Percentiles rank a stretch among this genome's conserved stretches.
Evolutionary conservation across 1,140 invertebrate species (phyloP).

Genomic region (Hycleus cichorii): DNA sequence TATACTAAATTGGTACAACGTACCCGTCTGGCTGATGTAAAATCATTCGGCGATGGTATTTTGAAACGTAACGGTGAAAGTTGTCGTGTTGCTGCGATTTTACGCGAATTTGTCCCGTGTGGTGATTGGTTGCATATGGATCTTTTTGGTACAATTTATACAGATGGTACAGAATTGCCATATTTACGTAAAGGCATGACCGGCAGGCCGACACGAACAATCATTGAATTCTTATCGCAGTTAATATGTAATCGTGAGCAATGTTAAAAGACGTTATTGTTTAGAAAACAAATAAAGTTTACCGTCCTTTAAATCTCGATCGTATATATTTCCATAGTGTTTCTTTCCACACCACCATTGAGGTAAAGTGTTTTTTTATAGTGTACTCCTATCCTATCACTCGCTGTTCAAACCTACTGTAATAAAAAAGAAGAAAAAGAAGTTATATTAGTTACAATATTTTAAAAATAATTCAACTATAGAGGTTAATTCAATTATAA

Average conservation of each 20-base stretch:
- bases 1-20: slow-evolving; percentile 41
- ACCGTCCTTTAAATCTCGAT: too few species aligned
- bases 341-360: too few species aligned
- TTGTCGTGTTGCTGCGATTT: slow-evolving; percentile 65
- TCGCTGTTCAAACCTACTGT: too few species aligned
- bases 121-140: slow-evolving; percentile 62
- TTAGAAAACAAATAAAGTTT: too few species aligned
- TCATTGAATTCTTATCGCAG: slow-evolving; percentile 52
- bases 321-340: too few species aligned
- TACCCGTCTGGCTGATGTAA: slow-evolving; percentile 46
- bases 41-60: slow-evolving; percentile 48
- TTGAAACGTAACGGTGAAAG: slow-evolving; percentile 42
- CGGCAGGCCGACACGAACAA: slow-evolving; percentile 54
- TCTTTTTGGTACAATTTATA: slow-evolving; percentile 57
- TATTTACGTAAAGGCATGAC: slow-evolving; percentile 53
- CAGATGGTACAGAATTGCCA: slow-evolving; percentile 47
- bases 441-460: too few species aligned
- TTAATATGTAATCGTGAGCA: slow-evolving; percentile 44
- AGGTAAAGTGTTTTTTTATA: too few species aligned
- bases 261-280: background rate
- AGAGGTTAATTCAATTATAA: too few species aligned
- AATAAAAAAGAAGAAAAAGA: too few species aligned
- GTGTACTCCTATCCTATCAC: too few species aligned
- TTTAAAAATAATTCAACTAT: too few species aligned
- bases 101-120: slow-evolving; percentile 60